Conservation (phyloP, 2,113 vertebrate genomes). For the Potamarius usumacintae region DNA sequence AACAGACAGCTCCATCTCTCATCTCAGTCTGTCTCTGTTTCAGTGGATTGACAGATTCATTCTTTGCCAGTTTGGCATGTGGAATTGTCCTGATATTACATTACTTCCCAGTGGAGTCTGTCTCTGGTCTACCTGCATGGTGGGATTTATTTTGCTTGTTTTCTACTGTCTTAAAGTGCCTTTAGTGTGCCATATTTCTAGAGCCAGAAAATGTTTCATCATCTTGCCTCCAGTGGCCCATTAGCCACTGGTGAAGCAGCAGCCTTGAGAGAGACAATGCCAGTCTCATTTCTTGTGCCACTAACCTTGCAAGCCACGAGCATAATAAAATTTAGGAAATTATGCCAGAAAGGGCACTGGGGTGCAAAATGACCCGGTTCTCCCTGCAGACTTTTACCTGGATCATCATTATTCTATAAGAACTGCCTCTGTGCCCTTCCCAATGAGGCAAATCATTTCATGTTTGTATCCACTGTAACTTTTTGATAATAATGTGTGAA, state of each 20-base stretch:
- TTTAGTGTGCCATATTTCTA: not conserved
- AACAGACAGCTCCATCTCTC: slow-evolving; percentile 14
- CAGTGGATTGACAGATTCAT: not conserved
- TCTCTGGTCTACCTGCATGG: not conserved
- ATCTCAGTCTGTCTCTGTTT: not conserved
- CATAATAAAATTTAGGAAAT: not conserved
- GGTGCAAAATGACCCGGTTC: not conserved
- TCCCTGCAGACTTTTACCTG: not conserved
- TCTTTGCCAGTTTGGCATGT: not conserved
- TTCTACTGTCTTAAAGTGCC: not conserved
- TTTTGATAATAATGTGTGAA: not conserved
- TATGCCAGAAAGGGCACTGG: not conserved
- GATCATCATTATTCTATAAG: not conserved
- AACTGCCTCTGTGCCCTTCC: not conserved
- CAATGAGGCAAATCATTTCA: slow-evolving; percentile 6
- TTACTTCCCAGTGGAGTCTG: not conserved
- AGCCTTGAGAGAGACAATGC: not conserved
- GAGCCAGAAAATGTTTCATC: not conserved
- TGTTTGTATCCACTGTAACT: not conserved
- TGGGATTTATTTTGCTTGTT: not conserved
- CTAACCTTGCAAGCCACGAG: not conserved
- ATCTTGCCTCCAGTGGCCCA: not conserved
- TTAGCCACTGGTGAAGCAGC: not conserved
- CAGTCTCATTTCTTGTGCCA: not conserved
- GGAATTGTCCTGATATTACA: not conserved